Evolutionary conservation across 2,113 vertebrate species (phyloP), one percentile per base, ranked within the genome.

Genomic region (Leptobrachium ailaonicum): DNA sequence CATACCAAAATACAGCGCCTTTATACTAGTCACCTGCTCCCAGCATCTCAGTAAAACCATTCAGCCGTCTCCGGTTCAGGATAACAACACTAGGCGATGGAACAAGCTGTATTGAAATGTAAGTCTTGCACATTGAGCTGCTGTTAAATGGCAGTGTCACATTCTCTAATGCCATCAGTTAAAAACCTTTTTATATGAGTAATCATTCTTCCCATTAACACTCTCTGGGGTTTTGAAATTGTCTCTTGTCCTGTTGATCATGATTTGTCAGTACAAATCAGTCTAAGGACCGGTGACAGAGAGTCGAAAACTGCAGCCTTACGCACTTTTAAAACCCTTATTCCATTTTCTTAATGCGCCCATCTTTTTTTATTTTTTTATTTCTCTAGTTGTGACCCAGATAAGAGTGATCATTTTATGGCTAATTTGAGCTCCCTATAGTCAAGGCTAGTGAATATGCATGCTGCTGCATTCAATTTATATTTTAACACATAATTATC

Each of bases 201-300:
- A 79, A 79, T 84, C 70, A 50, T 82, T 70, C 40, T 45, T 62
- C 50, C 63, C 10, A 44, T 82, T 69, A 77, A 73, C 82, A 82
- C 82, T 80, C 74, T 66, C 72, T 76, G 54, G 76, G 77, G 73
- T 70, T 66, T 82, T 82, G 32, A 71, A 82, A 53, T 7, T 82
- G 82, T 85, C 83, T 83, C 78, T 50, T 83, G 45, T 83, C 85
- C 53, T 76, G 11, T 69, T 79, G 53, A 66, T 56, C 77, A 58
- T 73, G 83, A 83, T 69, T 87, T 82, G 73, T 82, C 82, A 85
- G 75, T 56, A 9, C 64, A 58, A 56, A 68, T 42, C 66, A 68
- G 66, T 66, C 47, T 68, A 42, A 14, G 20, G 41, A 13, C 66
- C 41, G 75, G 56, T 42, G 75, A 58, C 70, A 72, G 41, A 6